phyloP scores from a whole-genome alignment of 1,140 invertebrate genomes.

The Eupeodes corollae region DNA sequence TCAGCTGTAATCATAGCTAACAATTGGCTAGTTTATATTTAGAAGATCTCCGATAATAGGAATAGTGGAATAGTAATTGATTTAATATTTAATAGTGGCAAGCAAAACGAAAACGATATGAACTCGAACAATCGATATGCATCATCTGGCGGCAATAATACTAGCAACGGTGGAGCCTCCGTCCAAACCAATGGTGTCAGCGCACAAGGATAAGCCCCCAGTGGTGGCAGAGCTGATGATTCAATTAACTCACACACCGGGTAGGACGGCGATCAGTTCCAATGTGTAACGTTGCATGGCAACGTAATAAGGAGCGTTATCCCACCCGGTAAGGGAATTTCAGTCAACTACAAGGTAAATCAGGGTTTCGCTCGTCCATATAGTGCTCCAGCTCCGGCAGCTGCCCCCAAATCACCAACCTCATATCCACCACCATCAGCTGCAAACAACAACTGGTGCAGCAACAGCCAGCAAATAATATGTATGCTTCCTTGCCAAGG shows the following conservation, averaged over 20 bases:
- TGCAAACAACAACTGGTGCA: constrained; percentile 3
- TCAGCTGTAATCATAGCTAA: too few species aligned
- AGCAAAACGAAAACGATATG: constrained; percentile 10
- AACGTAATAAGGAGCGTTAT: constrained; percentile 35
- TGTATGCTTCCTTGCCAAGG: constrained; percentile 32
- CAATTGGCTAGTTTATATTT: too few species aligned
- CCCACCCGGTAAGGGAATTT: constrained; percentile 31
- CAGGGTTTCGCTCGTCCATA: constrained; percentile 33
- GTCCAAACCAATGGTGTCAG: constrained; percentile 27
- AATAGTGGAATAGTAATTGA: too few species aligned
- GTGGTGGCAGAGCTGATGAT: too few species aligned
- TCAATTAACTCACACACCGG: background rate
- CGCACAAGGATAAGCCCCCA: too few species aligned
- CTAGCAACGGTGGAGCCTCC: constrained; percentile 7
- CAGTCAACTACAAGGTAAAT: constrained; percentile 30
- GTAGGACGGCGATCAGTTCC: constrained; percentile 18
- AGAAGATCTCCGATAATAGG: too few species aligned
- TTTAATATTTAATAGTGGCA: too few species aligned
- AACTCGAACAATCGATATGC: constrained; percentile 8
- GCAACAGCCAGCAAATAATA: constrained; percentile 17
- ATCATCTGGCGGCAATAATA: background rate
- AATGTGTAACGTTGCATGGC: constrained; percentile 33
- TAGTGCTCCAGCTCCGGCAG: constrained; percentile 22
- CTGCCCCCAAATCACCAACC: constrained; percentile 31
- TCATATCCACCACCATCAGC: constrained; percentile 22